phyloP scores from a whole-genome alignment of 2,888 invertebrate species.

The Hydriomena furcata region DNA sequence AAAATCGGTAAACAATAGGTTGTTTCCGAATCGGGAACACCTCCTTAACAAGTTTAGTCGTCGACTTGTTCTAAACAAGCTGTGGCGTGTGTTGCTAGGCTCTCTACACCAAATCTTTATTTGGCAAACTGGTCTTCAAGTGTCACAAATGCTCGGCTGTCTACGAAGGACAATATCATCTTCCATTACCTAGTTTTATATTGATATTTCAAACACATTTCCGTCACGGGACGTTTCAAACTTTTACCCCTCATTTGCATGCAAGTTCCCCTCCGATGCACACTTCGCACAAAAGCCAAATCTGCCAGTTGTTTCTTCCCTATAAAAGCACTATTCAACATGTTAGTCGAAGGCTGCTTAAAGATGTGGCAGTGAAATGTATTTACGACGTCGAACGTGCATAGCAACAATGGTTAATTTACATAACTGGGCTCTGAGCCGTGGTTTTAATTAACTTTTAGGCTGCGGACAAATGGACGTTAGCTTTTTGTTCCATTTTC shows the following conservation, averaged over 20 bases:
- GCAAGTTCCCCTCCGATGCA: conserved; percentile 12
- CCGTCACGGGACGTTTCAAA: conserved; percentile 10
- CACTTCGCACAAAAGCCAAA: conserved; percentile 30
- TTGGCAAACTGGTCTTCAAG: conserved; percentile 26
- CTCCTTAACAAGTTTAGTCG: conserved; percentile 31
- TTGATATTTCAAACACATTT: conserved; percentile 6
- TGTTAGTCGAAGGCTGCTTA: conserved; percentile 47
- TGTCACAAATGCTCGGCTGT: conserved; percentile 8
- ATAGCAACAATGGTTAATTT: conserved; percentile 70
- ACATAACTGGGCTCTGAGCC: conserved; percentile 59
- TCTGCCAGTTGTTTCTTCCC: conserved; percentile 38
- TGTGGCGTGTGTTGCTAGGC: conserved; percentile 32
- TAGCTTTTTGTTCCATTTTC: conserved; percentile 37
- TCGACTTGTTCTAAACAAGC: conserved; percentile 23
- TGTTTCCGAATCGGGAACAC: conserved; percentile 32
- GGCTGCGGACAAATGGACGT: conserved; percentile 44
- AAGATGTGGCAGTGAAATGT: conserved; percentile 53
- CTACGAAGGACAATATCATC: not conserved
- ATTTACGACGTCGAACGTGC: conserved; percentile 50
- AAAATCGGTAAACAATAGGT: conserved; percentile 34
- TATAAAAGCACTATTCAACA: conserved; percentile 38
- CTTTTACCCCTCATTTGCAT: conserved; percentile 28
- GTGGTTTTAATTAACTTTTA: conserved; percentile 64
- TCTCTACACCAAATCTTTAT: conserved; percentile 18
- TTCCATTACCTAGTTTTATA: not conserved